Conservation (phyloP, 2,113 vertebrate genomes). For the Microtus richardsoni region DNA sequence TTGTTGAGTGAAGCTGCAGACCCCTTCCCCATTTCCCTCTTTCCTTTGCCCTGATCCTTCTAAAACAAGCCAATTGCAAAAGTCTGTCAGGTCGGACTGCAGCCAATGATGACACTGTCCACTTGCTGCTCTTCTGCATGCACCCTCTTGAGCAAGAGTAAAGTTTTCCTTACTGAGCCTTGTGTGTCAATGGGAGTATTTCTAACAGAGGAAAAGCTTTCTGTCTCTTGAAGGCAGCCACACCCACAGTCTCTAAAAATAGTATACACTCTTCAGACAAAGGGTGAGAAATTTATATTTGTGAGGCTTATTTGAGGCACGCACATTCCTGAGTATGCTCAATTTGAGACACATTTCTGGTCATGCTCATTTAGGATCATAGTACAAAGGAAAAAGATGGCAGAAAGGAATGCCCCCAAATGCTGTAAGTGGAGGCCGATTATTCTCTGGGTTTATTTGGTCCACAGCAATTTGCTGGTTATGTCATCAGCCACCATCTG, state of each 20-base stretch:
- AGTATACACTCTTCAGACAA: not conserved
- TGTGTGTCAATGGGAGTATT: not conserved
- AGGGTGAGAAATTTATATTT: not conserved
- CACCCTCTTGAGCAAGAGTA: not conserved
- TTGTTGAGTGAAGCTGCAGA: not conserved
- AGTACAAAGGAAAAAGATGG: not conserved
- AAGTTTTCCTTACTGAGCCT: not conserved
- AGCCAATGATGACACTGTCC: not conserved
- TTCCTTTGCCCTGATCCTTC: not conserved
- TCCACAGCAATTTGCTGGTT: not conserved
- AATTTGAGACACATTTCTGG: not conserved
- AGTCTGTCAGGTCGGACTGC: not conserved
- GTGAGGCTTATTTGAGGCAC: not conserved
- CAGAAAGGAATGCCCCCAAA: not conserved
- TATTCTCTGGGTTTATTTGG: not conserved
- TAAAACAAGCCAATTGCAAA: not conserved
- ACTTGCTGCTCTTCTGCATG: not conserved
- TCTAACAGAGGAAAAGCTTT: not conserved
- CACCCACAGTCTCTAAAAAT: not conserved
- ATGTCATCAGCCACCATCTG: not conserved
- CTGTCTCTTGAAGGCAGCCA: not conserved
- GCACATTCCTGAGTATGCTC: not conserved
- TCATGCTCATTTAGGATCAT: not conserved
- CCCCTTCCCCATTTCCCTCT: not conserved
- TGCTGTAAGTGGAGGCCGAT: not conserved